phyloP scores from a whole-genome alignment of 2,797 vertebrate genomes.

The Vireo griseus region DNA sequence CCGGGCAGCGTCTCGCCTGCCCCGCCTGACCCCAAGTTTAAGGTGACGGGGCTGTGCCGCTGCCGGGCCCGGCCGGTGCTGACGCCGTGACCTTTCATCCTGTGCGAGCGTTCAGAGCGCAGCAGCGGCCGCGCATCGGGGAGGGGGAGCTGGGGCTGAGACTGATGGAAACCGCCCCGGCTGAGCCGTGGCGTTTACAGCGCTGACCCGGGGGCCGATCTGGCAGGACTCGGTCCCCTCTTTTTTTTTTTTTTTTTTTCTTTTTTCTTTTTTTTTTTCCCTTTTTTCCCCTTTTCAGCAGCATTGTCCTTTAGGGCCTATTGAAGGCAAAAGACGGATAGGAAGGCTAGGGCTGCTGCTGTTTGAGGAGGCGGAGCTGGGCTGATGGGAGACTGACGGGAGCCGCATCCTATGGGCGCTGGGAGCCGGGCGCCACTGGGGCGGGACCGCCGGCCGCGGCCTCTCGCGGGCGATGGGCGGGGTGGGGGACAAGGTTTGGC shows the following conservation, averaged over 20 bases:
- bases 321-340: constrained; percentile 17
- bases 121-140: not conserved
- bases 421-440: not conserved
- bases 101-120: not conserved
- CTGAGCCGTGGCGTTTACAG: not conserved
- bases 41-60: not conserved
- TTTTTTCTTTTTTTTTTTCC: not conserved
- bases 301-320: constrained; percentile 69
- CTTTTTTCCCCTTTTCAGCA: not conserved
- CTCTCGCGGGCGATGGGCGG: constrained; percentile 2
- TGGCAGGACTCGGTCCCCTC: not conserved
- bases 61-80: not conserved
- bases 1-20: not conserved
- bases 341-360: not conserved
- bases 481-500: constrained; percentile 53
- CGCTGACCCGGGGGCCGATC: not conserved
- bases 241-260: not conserved
- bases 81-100: constrained; percentile 46
- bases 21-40: not conserved
- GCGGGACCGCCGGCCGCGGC: constrained; percentile 44
- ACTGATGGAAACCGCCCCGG: not conserved
- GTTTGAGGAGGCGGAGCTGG: constrained; percentile 42
- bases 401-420: constrained; percentile 47
- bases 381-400: constrained; percentile 34
- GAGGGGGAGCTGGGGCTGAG: not conserved